Conservation (phyloP, 35 echinoderm and acorn worm genomes). For the Amphiura filiformis region DNA sequence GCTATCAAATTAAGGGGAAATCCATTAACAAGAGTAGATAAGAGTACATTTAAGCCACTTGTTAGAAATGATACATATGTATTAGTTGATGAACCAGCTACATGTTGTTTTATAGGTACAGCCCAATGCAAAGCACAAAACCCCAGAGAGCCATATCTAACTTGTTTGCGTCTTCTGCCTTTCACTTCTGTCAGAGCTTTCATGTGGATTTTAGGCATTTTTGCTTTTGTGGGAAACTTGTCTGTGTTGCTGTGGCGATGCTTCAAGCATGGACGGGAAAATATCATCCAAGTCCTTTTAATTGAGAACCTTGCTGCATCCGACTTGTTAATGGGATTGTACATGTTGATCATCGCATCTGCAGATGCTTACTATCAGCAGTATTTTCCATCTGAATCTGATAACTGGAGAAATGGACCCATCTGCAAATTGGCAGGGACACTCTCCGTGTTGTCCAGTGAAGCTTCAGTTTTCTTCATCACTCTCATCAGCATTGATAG, state of each 20-base stretch:
- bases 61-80: background rate
- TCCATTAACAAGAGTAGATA: background rate
- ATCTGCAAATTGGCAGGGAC: conserved; percentile 37
- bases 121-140: background rate
- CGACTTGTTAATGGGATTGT: background rate
- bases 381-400: background rate
- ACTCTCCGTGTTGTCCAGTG: conserved; percentile 30
- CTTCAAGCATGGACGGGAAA: background rate
- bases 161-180: background rate
- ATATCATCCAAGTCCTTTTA: background rate
- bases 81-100: background rate
- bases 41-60: background rate
- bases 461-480: conserved; percentile 48
- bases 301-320: conserved; percentile 5
- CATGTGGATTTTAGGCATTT: background rate
- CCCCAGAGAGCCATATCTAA: background rate
- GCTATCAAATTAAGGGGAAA: background rate
- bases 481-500: conserved; percentile 55
- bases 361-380: background rate
- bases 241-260: conserved; percentile 1
- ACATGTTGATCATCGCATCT: background rate
- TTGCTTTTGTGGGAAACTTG: background rate
- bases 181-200: background rate
- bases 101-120: background rate
- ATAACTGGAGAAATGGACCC: conserved; percentile 22